A percentile compares a stretch with the other conserved stretches of the same genome.
Conservation (phyloP, 2,113 vertebrate species). For the Anhinga anhinga region DNA sequence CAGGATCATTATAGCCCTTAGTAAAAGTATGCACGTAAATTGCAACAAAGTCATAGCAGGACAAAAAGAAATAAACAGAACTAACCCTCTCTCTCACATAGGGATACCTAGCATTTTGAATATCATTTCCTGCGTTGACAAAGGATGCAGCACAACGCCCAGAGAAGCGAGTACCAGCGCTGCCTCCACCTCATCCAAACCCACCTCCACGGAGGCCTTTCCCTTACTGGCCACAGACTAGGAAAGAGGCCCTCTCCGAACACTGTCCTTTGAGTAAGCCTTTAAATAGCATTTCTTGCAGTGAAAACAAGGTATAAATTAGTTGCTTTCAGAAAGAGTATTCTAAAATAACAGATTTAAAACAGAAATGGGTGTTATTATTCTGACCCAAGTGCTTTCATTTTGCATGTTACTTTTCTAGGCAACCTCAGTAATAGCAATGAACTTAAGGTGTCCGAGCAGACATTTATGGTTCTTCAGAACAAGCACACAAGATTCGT, state of each 20-base stretch:
- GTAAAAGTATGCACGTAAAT: not conserved
- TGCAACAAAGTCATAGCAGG: not conserved
- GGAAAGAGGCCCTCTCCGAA: not conserved
- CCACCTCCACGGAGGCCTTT: not conserved
- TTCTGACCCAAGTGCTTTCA: not conserved
- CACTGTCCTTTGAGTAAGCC: not conserved
- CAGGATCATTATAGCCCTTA: conserved; percentile 57
- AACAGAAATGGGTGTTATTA: not conserved
- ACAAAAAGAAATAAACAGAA: not conserved
- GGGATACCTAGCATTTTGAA: not conserved
- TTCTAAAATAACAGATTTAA: not conserved
- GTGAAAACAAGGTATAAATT: not conserved
- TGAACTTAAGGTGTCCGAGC: not conserved
- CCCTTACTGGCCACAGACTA: not conserved
- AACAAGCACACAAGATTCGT: not conserved
- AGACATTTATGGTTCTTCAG: not conserved
- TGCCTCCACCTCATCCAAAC: not conserved
- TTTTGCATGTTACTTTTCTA: not conserved
- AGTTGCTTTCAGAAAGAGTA: not conserved
- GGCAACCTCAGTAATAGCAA: not conserved
- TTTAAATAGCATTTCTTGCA: not conserved
- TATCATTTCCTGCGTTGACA: not conserved
- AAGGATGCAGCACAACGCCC: not conserved
- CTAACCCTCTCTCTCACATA: not conserved
- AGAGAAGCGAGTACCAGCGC: not conserved